phyloP scores from a whole-genome alignment of 1,140 invertebrate species.

The Anthonomus grandis region DNA sequence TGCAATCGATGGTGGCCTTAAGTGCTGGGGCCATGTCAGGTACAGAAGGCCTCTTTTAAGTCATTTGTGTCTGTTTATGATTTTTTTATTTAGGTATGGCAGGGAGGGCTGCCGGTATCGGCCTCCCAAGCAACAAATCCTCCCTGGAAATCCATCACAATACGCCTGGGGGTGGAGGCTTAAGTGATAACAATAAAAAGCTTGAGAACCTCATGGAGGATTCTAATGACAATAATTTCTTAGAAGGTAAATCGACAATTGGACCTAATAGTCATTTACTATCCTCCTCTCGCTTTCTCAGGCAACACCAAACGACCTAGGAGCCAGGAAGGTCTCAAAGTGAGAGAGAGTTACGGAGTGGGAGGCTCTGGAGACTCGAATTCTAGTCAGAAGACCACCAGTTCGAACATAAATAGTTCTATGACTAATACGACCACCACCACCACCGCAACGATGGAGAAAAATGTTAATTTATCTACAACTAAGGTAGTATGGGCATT shows the following conservation, averaged over 20 bases:
- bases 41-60: too few relatives aligned
- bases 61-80: too few relatives aligned
- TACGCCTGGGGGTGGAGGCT: not conserved
- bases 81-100: conserved; percentile 64
- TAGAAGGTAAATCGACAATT: conserved; percentile 2
- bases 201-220: conserved; percentile 3
- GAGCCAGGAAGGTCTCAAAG: conserved; percentile 19
- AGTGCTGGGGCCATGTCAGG: conserved; percentile 79
- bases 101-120: conserved; percentile 80
- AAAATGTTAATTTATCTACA: conserved; percentile 62
- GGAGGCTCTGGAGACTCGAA: conserved; percentile 54
- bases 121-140: conserved; percentile 73
- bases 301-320: conserved; percentile 11
- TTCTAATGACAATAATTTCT: conserved; percentile 15
- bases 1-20: conserved; percentile 89
- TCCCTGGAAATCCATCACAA: conserved; percentile 48
- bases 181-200: conserved; percentile 9
- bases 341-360: conserved; percentile 32
- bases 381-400: conserved; percentile 61
- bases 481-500: conserved; percentile 12
- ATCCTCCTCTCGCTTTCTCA: conserved; percentile 3
- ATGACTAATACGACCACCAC: conserved; percentile 58
- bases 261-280: not conserved
- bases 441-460: conserved; percentile 52
- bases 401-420: conserved; percentile 55